Evolutionary conservation across 2,888 invertebrate genomes (phyloP).

Genomic region (Calameuta filiformis): DNA sequence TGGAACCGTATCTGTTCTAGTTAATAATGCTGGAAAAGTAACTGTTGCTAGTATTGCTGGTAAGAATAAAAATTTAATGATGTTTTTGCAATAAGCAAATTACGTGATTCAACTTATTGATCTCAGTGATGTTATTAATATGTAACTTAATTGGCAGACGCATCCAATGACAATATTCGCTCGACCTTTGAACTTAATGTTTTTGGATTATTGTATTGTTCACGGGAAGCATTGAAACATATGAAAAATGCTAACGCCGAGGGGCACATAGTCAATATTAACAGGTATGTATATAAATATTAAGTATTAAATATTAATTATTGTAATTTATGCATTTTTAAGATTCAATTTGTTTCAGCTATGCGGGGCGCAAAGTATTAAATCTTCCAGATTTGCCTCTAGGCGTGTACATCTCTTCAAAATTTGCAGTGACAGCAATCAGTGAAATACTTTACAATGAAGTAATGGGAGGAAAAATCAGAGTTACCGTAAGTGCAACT

Average conservation of each 20-base stretch:
- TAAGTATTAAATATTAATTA: no score
- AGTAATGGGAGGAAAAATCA: constrained; percentile 56
- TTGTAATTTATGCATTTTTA: no score
- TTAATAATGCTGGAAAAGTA: constrained; percentile 62
- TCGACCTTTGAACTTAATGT: constrained; percentile 42
- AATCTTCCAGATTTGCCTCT: constrained; percentile 55
- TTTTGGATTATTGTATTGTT: constrained; percentile 49
- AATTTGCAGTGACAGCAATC: constrained; percentile 70
- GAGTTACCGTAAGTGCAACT: constrained; percentile 37
- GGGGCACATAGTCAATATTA: constrained; percentile 46
- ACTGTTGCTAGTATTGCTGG: constrained; percentile 37
- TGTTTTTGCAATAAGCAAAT: background rate
- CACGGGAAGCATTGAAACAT: constrained; percentile 40
- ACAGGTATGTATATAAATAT: constrained; percentile 31
- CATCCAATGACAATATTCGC: no score
- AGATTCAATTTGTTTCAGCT: constrained; percentile 35
- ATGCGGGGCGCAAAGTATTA: constrained; percentile 66
- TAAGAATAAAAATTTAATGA: constrained; percentile 12
- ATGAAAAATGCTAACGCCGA: constrained; percentile 44
- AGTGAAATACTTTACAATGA: constrained; percentile 71
- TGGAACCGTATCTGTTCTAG: constrained; percentile 57
- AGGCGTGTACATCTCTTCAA: constrained; percentile 71
- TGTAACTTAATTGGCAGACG: no score
- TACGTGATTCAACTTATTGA: background rate
- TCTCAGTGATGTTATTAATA: no score